Percentiles rank a stretch among this genome's conserved stretches.
Evolutionary conservation across 2,113 vertebrate genomes (phyloP).

Genomic region (Sus scrofa): DNA sequence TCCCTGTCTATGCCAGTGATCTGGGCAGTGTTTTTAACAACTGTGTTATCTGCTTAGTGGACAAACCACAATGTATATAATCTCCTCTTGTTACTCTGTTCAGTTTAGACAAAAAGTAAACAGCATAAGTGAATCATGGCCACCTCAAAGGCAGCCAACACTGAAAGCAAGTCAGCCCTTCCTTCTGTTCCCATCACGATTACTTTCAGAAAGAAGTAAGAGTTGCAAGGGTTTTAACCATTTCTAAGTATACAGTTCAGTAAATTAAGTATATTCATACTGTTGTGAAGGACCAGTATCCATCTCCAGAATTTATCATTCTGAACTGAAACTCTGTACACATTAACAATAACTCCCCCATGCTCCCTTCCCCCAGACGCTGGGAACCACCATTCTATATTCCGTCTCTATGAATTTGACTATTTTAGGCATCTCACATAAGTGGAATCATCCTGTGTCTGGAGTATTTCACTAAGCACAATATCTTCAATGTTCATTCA

Average conservation of each 20-base stretch:
- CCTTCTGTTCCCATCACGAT: neutral
- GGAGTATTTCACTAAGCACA: neutral
- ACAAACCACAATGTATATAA: neutral
- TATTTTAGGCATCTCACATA: neutral
- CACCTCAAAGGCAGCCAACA: neutral
- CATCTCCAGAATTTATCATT: neutral
- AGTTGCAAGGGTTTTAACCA: neutral
- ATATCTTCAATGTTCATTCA: neutral
- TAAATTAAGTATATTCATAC: neutral
- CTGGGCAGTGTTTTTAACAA: neutral
- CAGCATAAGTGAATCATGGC: fast-evolving
- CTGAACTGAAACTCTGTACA: neutral
- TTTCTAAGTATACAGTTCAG: neutral
- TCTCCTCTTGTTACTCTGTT: neutral
- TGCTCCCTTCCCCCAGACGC: neutral
- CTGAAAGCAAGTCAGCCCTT: neutral
- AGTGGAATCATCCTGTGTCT: neutral
- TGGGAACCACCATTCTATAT: neutral
- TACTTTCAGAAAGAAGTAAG: neutral
- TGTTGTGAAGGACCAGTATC: neutral
- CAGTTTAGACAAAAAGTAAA: neutral
- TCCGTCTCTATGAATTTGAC: neutral
- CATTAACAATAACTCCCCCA: neutral
- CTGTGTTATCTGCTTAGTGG: neutral
- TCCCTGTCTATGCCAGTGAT: neutral